Percentiles rank a stretch among this genome's conserved stretches.
phyloP scores from a whole-genome alignment of 2,113 vertebrate genomes.

The Megaceryle maxima region DNA sequence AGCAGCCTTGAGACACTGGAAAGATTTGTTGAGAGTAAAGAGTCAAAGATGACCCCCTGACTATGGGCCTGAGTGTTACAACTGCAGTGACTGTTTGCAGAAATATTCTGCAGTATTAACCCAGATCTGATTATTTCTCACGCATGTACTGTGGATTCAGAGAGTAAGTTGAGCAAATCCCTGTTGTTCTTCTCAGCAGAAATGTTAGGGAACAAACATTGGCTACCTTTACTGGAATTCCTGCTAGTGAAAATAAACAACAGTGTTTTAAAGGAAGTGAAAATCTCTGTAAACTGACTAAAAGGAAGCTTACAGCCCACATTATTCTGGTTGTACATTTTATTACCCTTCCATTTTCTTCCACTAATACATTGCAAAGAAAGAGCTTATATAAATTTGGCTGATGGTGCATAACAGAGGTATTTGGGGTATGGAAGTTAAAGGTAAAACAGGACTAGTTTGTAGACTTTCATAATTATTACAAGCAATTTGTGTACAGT shows the following conservation, averaged over 20 bases:
- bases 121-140: not conserved
- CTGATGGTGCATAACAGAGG: not conserved
- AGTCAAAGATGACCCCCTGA: not conserved
- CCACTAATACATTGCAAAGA: not conserved
- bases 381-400: not conserved
- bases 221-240: conserved; percentile 13
- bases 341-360: not conserved
- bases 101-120: not conserved
- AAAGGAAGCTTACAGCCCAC: not conserved
- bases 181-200: conserved; percentile 36
- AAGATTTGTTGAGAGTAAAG: not conserved
- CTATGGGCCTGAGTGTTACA: not conserved
- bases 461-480: conserved; percentile 29
- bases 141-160: not conserved
- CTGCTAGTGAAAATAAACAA: not conserved
- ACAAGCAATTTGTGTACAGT: not conserved
- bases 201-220: conserved; percentile 48
- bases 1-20: not conserved
- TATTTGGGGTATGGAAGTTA: not conserved
- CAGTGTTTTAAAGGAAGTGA: not conserved
- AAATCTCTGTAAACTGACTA: not conserved
- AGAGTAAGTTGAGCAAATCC: conserved; percentile 20
- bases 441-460: not conserved
- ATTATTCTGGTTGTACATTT: not conserved
- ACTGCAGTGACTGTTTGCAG: conserved; percentile 8